Conservation (phyloP, 2,113 vertebrate genomes). For the Rattus norvegicus region DNA sequence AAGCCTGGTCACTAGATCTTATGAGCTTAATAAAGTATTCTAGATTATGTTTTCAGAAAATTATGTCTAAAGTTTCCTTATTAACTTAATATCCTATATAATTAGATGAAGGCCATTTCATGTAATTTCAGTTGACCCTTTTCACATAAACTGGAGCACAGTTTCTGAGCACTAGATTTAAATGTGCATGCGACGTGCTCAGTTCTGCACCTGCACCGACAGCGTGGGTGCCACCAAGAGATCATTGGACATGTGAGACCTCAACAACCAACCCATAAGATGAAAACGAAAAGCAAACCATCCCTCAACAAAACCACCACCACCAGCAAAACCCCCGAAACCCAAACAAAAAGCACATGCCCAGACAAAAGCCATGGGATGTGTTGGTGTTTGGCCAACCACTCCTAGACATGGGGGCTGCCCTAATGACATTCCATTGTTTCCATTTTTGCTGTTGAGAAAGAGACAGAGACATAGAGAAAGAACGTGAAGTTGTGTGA, state of each 20-base stretch:
- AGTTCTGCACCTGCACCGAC: not conserved
- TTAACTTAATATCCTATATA: slow-evolving; percentile 44
- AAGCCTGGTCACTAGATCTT: slow-evolving; percentile 4
- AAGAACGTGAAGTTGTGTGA: not conserved
- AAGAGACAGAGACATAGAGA: not conserved
- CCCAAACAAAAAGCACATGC: not conserved
- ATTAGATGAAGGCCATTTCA: slow-evolving; percentile 64
- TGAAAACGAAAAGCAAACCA: not conserved
- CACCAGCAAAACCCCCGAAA: not conserved
- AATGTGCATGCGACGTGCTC: rapidly evolving
- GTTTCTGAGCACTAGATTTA: not conserved
- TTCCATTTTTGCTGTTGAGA: not conserved
- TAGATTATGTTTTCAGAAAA: slow-evolving; percentile 44
- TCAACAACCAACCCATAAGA: not conserved
- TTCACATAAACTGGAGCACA: not conserved
- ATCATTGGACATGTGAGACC: not conserved
- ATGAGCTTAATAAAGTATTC: slow-evolving; percentile 31
- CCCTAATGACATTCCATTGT: not conserved
- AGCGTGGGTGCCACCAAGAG: not conserved
- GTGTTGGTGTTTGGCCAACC: not conserved
- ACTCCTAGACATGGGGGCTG: not conserved
- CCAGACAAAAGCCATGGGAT: not conserved
- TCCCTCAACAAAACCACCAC: not conserved
- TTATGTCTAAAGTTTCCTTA: slow-evolving; percentile 21
- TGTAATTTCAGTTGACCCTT: slow-evolving; percentile 27